Base-by-base conservation (phyloP, 2,888 invertebrate species). In the Zhengitettix transpicula region DNA sequence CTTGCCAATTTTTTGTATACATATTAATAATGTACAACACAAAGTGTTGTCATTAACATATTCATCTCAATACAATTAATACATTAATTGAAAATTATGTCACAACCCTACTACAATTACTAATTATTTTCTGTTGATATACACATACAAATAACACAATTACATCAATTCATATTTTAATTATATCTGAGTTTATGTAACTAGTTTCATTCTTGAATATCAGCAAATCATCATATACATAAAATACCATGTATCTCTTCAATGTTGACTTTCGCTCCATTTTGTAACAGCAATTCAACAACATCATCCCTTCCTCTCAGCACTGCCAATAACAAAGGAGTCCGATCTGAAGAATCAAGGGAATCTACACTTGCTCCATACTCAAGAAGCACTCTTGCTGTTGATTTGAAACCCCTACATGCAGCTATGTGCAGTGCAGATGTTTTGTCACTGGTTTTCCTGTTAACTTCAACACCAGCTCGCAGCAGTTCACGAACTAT, bases 371-470 rank as follows among this genome's bases (percentile, higher is more conserved):
- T 74, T 57, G 80, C 77, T 59, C 81, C 81, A 59, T 78, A 76
- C 61, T 74, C 73, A 44, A 85, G 68, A 12, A 85, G 70, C 61
- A 78, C 67, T 67, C 77, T 75, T 5, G 78, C 78, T 68, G 82
- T 71, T 59, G 79, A 77, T 44, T 75, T 67, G 66, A 73, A 76
- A 11, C 81, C 81, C 66, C 77, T 74, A 54, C 78, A 77, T 40
- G 82, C 77, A 62, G 84, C 83, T 67, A 81, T 75, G 72, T 83
- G 83, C 10, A 84, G 70, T 0, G 82, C 75, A 5, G 81, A 81
- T 69, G 79, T 78, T 66, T 80, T 80, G 59, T 80, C 79, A 55
- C 79, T 75, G 0, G 81, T 81, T 67, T 78, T 79, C 60, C 78
- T 74, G 68, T 83, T 82, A 1, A 82, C 78, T 68, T 80, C 72